phyloP scores from a whole-genome alignment of 2,888 invertebrate genomes.

The Desoria tigrina region DNA sequence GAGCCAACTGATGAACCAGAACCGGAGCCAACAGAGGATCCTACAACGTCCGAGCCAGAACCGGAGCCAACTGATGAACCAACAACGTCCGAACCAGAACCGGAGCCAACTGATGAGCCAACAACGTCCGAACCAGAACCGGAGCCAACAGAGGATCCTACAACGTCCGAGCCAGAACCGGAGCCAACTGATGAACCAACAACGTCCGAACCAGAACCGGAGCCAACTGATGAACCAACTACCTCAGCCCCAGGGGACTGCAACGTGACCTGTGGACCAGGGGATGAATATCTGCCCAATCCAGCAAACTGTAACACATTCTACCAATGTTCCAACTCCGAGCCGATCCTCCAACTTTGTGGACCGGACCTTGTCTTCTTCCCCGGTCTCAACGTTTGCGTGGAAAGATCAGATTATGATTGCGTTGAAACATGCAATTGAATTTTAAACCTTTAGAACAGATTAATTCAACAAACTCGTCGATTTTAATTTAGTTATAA shows the following conservation, averaged over 20 bases:
- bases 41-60: not conserved
- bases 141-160: not conserved
- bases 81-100: not conserved
- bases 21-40: not conserved
- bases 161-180: not conserved
- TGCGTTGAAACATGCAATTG: slow-evolving; percentile 22
- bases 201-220: not conserved
- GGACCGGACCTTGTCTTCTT: slow-evolving; percentile 17
- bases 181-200: not conserved
- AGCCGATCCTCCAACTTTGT: slow-evolving; percentile 16
- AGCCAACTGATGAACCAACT: not conserved
- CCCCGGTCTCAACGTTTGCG: slow-evolving; percentile 23
- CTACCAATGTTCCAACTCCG: slow-evolving; percentile 26
- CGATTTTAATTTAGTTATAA: too few species aligned
- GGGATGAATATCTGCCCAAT: slow-evolving; percentile 22
- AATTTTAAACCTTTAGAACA: too few species aligned
- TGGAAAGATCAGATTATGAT: slow-evolving; percentile 14
- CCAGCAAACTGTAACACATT: slow-evolving; percentile 18
- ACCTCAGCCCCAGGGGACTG: slow-evolving; percentile 10
- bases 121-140: not conserved
- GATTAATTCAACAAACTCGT: too few species aligned
- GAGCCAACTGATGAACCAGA: slow-evolving; percentile 3
- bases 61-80: not conserved
- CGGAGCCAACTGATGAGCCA: not conserved
- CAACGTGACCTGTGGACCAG: slow-evolving; percentile 8